Conservation (phyloP, 2,888 invertebrate species). For the Limnephilus lunatus region DNA sequence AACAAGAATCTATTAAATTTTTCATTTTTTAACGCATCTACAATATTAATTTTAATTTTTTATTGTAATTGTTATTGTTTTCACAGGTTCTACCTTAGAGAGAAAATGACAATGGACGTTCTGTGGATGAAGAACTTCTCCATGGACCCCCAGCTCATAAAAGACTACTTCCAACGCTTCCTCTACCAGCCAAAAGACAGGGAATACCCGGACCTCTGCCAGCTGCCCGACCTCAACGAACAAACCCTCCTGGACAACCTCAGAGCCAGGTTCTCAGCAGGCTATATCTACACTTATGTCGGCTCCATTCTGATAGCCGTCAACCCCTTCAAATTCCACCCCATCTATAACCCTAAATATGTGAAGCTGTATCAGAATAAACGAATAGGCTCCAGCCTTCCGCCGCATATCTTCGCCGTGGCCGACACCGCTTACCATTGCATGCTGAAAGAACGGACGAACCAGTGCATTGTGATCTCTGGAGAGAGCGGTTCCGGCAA, state of each 20-base stretch:
- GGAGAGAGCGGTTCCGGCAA: constrained; percentile 98
- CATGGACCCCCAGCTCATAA: constrained; percentile 93
- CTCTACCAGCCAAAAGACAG: constrained; percentile 94
- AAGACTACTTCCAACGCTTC: constrained; percentile 94
- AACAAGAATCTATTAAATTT: background rate
- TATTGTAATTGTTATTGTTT: constrained; percentile 55
- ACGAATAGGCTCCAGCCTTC: constrained; percentile 92
- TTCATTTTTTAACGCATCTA: no score
- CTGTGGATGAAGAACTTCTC: constrained; percentile 93
- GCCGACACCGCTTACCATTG: constrained; percentile 96
- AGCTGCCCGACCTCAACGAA: constrained; percentile 96
- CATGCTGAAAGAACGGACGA: constrained; percentile 93
- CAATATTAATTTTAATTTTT: no score
- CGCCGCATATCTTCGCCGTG: constrained; percentile 98
- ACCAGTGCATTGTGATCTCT: constrained; percentile 95
- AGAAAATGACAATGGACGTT: constrained; percentile 87
- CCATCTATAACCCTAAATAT: constrained; percentile 98
- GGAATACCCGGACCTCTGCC: constrained; percentile 97
- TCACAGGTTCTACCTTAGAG: constrained; percentile 90
- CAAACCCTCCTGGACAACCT: constrained; percentile 94
- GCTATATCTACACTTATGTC: constrained; percentile 97
- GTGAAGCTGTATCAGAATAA: constrained; percentile 96
- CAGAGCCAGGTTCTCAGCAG: constrained; percentile 90
- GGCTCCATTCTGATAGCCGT: constrained; percentile 97
- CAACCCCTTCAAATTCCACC: constrained; percentile 96